phyloP scores from a whole-genome alignment of 2,113 vertebrate species.

The Lipophrys pholis region DNA sequence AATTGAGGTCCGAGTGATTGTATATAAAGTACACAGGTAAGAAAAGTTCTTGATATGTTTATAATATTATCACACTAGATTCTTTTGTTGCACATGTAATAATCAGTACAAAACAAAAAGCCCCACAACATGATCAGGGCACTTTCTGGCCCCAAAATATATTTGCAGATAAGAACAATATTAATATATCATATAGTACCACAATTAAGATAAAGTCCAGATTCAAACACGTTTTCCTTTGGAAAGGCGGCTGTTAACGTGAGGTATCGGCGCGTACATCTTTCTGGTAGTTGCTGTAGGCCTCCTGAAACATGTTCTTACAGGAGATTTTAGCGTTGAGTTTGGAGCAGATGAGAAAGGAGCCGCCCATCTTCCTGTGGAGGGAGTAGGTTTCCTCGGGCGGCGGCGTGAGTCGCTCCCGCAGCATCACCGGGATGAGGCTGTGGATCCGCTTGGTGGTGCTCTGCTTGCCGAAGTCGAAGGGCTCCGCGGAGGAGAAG shows the following conservation, averaged over 20 bases:
- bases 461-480: conserved; percentile 78
- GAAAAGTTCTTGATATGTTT: no score
- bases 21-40: conserved; percentile 8
- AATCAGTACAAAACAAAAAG: no score
- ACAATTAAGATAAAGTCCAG: no score
- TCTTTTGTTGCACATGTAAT: no score
- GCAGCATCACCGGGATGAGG: conserved; percentile 80
- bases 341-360: conserved; percentile 97
- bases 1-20: conserved; percentile 11
- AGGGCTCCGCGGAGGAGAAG: conserved; percentile 64
- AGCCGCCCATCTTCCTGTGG: conserved; percentile 97
- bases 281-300: conserved; percentile 88
- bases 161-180: no score
- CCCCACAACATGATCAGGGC: no score
- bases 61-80: no score
- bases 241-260: no score
- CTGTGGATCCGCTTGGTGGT: conserved; percentile 75
- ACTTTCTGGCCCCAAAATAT: no score
- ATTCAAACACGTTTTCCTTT: no score
- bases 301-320: conserved; percentile 91
- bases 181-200: no score
- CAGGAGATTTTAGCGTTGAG: conserved; percentile 91
- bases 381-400: conserved; percentile 96
- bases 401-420: conserved; percentile 90
- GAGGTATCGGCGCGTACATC: not conserved